These are phyloP conservation scores for Neolamprologus hecqui DNA, from an alignment of 2,113 vertebrate genomes.

Conservation along the genomic window DNA sequence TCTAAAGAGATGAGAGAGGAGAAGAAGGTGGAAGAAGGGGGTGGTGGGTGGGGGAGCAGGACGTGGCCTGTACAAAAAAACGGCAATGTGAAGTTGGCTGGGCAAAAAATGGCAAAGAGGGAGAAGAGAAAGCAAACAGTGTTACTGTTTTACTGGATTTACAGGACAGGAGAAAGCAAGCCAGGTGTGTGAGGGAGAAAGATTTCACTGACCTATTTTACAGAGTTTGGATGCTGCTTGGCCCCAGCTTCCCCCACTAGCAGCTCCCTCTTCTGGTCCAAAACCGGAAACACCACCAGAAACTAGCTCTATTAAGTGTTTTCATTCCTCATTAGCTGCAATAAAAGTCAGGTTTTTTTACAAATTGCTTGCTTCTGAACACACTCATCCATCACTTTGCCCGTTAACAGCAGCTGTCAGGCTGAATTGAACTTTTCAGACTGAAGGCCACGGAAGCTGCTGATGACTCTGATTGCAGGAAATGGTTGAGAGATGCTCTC, in stretches of 20 bases:
- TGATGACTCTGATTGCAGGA: background rate
- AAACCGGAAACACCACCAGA: background rate
- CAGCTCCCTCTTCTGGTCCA: constrained; percentile 59
- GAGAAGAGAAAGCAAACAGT: background rate
- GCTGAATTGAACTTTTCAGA: background rate
- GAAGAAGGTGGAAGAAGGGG: background rate
- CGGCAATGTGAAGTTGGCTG: background rate
- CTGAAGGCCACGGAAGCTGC: background rate
- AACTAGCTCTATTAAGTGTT: background rate
- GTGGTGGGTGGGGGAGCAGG: background rate
- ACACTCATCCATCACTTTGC: constrained; percentile 17
- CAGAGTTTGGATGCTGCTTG: constrained; percentile 2
- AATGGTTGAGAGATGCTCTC: background rate
- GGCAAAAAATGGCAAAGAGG: background rate
- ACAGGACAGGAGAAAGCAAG: background rate
- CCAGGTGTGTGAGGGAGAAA: constrained; percentile 33
- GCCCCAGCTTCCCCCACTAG: constrained; percentile 9
- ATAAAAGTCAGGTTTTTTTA: constrained; percentile 23
- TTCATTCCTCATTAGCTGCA: constrained; percentile 48
- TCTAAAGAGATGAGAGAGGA: background rate
- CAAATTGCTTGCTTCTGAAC: constrained; percentile 21
- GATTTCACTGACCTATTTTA: constrained; percentile 60
- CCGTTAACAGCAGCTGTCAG: constrained; percentile 32
- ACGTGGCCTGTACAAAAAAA: background rate
- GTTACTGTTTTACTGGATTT: constrained; percentile 6